Conservation (phyloP, 2,797 vertebrate genomes). For the Betta splendens region DNA sequence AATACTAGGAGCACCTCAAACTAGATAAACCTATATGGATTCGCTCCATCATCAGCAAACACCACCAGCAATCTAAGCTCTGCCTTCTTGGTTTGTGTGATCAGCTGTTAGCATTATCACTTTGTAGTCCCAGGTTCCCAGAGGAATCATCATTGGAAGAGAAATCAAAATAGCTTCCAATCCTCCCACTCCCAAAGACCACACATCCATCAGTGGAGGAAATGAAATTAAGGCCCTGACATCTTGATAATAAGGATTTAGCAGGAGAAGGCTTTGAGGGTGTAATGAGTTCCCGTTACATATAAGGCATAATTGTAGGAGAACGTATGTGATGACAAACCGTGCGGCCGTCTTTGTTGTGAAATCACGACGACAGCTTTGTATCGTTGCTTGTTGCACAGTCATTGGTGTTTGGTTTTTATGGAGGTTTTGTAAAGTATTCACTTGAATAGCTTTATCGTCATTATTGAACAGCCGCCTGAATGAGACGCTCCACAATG, state of each 20-base stretch:
- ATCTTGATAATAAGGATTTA: slow-evolving; percentile 74
- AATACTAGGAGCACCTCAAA: slow-evolving; percentile 23
- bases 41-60: slow-evolving; percentile 20
- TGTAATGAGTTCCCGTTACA: slow-evolving; percentile 66
- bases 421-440: slow-evolving; percentile 29
- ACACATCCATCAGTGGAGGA: slow-evolving; percentile 73
- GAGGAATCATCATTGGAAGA: slow-evolving; percentile 61
- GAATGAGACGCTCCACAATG: slow-evolving; percentile 31
- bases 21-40: slow-evolving; percentile 10
- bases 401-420: slow-evolving; percentile 21
- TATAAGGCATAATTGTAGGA: slow-evolving; percentile 55
- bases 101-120: slow-evolving; percentile 64
- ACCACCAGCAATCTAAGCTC: slow-evolving; percentile 29
- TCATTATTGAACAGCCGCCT: slow-evolving; percentile 17
- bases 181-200: slow-evolving; percentile 58
- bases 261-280: slow-evolving; percentile 52
- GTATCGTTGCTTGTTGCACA: slow-evolving; percentile 22
- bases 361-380: slow-evolving; percentile 19
- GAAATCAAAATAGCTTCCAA: slow-evolving; percentile 68
- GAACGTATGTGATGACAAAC: slow-evolving; percentile 34
- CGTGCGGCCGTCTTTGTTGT: slow-evolving; percentile 18
- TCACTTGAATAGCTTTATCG: slow-evolving; percentile 10
- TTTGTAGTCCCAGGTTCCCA: slow-evolving; percentile 56
- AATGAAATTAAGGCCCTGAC: slow-evolving; percentile 72
- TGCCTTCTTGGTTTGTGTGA: slow-evolving; percentile 54